A percentile compares a stretch with the other conserved stretches of the same genome.
Conservation (phyloP, 2,113 vertebrate genomes). For the Lampris megalopsis region DNA sequence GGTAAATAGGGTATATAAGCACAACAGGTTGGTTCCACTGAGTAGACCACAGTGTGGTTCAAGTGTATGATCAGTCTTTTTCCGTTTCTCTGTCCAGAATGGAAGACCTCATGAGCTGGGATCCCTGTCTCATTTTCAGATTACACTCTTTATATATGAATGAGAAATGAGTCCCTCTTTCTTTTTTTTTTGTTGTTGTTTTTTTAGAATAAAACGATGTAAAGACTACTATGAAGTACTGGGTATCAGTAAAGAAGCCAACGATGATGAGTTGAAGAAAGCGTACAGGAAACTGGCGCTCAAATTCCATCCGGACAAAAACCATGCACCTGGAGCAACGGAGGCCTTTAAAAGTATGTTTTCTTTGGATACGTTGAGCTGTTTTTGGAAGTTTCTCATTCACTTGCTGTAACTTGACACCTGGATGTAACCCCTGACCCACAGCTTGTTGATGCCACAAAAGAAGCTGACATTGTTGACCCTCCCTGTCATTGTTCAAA, state of each 20-base stretch:
- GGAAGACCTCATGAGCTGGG: too few species aligned
- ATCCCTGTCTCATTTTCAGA: too few species aligned
- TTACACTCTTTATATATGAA: too few species aligned
- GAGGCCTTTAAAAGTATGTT: slow-evolving; percentile 98
- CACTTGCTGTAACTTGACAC: neutral
- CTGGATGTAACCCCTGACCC: neutral
- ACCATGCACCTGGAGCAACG: slow-evolving; percentile 95
- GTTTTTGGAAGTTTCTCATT: neutral
- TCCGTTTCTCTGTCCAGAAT: too few species aligned
- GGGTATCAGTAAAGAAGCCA: slow-evolving; percentile 91
- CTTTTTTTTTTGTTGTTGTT: neutral
- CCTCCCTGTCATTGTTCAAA: too few species aligned
- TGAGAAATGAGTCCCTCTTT: neutral
- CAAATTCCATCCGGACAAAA: slow-evolving; percentile 99
- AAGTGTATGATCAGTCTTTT: too few species aligned
- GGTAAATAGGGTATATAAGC: too few species aligned
- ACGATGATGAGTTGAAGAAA: slow-evolving; percentile 96
- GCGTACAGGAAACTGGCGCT: slow-evolving; percentile 96
- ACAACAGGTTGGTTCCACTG: too few species aligned
- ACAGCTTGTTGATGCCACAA: too few species aligned
- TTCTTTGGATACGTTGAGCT: neutral
- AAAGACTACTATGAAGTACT: slow-evolving; percentile 98
- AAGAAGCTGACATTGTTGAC: too few species aligned
- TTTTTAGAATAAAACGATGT: slow-evolving; percentile 93
- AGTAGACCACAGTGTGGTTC: too few species aligned